Percentiles rank a stretch among this genome's conserved stretches.
Evolutionary conservation across 1,140 invertebrate genomes (phyloP).

Genomic region (Akabosia matsudoensis): DNA sequence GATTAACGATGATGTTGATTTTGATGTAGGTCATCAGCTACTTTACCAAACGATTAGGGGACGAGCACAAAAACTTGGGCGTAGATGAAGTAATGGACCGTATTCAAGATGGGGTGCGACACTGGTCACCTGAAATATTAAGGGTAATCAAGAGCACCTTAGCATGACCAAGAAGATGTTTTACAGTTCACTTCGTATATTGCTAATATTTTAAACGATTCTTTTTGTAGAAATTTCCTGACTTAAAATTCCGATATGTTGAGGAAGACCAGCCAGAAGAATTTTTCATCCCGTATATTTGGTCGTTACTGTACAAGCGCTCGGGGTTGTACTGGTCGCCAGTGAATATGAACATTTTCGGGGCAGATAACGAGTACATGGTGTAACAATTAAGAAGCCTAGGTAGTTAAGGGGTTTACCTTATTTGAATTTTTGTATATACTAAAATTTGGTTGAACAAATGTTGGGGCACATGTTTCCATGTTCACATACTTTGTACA

Average conservation of each 20-base stretch:
- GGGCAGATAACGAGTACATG: constrained; percentile 47
- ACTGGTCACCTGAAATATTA: constrained; percentile 73
- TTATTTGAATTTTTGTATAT: no score
- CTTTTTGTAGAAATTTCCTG: constrained; percentile 84
- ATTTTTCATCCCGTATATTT: constrained; percentile 99
- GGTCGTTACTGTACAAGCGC: constrained; percentile 81
- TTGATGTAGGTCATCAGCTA: constrained; percentile 72
- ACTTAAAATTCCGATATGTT: constrained; percentile 97
- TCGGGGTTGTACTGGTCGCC: constrained; percentile 75
- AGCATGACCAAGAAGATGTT: not conserved
- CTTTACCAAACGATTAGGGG: constrained; percentile 71
- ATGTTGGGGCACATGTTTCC: no score
- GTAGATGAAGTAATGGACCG: constrained; percentile 79
- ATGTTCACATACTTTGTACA: no score
- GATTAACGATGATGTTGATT: not conserved
- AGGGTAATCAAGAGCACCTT: constrained; percentile 67
- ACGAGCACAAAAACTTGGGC: constrained; percentile 62
- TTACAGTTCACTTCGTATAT: not conserved
- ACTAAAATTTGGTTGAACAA: no score
- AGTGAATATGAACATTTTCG: constrained; percentile 52
- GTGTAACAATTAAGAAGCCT: no score
- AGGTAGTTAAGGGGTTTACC: no score
- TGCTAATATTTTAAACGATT: not conserved
- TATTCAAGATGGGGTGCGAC: constrained; percentile 73
- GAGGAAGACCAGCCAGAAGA: constrained; percentile 98